Conservation (phyloP, 2,113 vertebrate genomes). For the Rhabdomys dilectus region DNA sequence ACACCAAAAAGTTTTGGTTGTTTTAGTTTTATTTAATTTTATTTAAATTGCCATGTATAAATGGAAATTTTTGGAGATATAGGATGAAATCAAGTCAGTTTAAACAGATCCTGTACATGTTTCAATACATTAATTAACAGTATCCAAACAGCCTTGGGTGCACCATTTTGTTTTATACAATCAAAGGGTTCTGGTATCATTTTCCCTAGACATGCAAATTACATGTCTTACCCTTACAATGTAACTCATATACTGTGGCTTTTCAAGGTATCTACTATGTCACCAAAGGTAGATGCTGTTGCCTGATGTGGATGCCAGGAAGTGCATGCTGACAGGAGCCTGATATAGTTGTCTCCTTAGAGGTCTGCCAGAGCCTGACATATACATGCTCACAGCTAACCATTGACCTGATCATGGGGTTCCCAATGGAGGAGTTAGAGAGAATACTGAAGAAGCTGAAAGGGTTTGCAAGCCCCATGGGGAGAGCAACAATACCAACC, state of each 20-base stretch:
- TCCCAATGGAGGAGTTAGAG: too few relatives aligned
- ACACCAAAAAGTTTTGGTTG: neutral
- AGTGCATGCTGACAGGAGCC: too few relatives aligned
- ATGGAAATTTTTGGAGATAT: neutral
- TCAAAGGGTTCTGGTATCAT: neutral
- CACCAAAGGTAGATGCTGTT: too few relatives aligned
- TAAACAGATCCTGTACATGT: neutral
- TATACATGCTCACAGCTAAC: too few relatives aligned
- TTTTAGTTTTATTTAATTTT: conserved; percentile 32
- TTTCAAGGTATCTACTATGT: neutral
- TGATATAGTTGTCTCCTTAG: too few relatives aligned
- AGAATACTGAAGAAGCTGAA: too few relatives aligned
- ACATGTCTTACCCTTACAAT: neutral
- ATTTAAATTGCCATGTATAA: neutral
- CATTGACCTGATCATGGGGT: too few relatives aligned
- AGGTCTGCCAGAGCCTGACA: too few relatives aligned
- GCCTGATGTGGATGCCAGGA: too few relatives aligned
- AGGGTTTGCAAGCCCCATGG: too few relatives aligned
- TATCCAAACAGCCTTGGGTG: neutral
- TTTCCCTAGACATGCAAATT: conserved; percentile 17
- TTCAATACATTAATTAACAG: neutral
- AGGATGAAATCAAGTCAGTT: neutral
- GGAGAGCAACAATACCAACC: too few relatives aligned
- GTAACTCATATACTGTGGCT: conserved; percentile 1
- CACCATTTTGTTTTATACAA: neutral